Conservation (phyloP, 2,113 vertebrate genomes). For the Onychostoma macrolepis region DNA sequence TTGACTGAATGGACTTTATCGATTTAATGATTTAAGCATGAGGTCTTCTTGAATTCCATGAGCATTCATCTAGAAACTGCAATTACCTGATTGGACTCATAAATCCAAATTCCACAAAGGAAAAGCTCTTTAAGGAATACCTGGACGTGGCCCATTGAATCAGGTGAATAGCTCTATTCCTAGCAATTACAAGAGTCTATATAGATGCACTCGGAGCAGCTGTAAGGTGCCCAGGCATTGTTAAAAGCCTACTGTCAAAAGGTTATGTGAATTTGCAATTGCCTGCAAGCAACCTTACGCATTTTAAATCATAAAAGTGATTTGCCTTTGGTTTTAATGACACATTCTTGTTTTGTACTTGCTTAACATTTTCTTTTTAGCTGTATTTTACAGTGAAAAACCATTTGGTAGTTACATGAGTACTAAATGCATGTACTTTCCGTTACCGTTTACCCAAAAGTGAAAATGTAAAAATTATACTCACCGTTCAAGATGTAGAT, state of each 20-base stretch:
- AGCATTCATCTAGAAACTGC: conserved; percentile 45
- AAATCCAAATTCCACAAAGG: conserved; percentile 42
- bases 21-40: conserved; percentile 42
- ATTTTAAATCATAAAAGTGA: not conserved
- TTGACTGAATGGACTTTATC: conserved; percentile 44
- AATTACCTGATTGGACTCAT: conserved; percentile 52
- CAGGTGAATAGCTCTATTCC: conserved; percentile 21
- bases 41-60: conserved; percentile 15
- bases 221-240: not conserved
- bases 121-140: conserved; percentile 44
- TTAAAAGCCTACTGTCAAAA: not conserved
- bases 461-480: too few relatives aligned
- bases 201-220: not conserved
- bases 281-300: not conserved
- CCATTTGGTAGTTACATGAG: not conserved
- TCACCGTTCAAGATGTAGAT: not conserved
- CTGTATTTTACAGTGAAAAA: not conserved
- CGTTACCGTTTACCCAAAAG: not conserved
- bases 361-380: not conserved
- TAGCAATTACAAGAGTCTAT: conserved; percentile 2
- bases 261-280: conserved; percentile 17
- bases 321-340: not conserved
- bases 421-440: not conserved
- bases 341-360: not conserved
- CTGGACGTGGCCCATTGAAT: conserved; percentile 34